These are phyloP conservation scores for Theodoxus fluviatilis DNA, from an alignment of 2,888 invertebrate species.

Conservation along the genomic window DNA sequence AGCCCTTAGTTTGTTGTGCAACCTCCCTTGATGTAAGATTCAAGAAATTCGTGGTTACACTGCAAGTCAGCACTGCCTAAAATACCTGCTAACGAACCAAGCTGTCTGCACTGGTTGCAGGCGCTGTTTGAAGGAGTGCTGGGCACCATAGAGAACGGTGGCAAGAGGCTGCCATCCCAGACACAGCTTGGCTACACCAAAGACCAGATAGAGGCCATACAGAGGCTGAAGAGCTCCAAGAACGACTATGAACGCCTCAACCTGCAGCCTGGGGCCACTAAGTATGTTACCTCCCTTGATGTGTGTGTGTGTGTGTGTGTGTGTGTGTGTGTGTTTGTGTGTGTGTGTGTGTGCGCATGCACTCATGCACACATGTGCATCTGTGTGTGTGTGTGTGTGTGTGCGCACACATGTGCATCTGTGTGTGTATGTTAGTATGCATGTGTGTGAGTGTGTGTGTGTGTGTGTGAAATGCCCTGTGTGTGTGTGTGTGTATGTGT, in stretches of 20 bases:
- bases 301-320: conserved; percentile 22
- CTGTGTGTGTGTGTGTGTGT: conserved; percentile 17
- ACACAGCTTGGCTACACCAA: conserved; percentile 64
- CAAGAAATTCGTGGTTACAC: not conserved
- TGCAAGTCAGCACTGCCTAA: too few species aligned
- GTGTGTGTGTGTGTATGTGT: too few species aligned
- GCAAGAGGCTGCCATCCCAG: conserved; percentile 51
- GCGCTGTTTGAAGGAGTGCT: conserved; percentile 63
- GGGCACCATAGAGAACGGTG: conserved; percentile 60
- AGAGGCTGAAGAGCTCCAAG: conserved; percentile 62
- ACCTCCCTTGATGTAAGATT: too few species aligned
- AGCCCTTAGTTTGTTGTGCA: too few species aligned
- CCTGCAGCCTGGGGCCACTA: conserved; percentile 53
- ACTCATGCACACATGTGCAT: not conserved
- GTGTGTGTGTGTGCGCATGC: not conserved
- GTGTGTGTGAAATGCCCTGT: too few species aligned
- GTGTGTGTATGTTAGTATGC: too few species aligned
- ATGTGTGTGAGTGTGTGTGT: too few species aligned
- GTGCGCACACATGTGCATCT: too few species aligned
- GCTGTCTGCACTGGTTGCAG: conserved; percentile 47
- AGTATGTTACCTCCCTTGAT: conserved; percentile 51
- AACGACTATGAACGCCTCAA: conserved; percentile 63
- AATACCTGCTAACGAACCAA: too few species aligned
- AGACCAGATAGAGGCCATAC: conserved; percentile 65
- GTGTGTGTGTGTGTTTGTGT: conserved; percentile 10